Base-by-base conservation (phyloP, 2,888 invertebrate genomes). In the Lutraria lutraria region DNA sequence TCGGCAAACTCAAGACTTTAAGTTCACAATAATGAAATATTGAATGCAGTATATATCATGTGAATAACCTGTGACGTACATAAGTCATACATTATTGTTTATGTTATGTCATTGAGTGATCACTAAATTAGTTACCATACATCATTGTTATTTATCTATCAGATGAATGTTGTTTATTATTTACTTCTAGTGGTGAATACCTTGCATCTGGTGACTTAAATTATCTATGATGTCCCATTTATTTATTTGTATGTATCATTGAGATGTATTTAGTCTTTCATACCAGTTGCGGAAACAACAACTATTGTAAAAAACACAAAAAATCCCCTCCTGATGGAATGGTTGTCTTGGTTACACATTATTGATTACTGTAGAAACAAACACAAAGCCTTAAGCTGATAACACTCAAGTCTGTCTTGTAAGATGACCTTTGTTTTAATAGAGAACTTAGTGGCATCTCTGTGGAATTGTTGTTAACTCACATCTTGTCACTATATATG, bases 321-420 rank as follows among this genome's bases (percentile, higher is more conserved):
- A 63, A 63, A 76, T 15, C 76, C 13, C 15, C 31, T 13, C 29
- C 31, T 76, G 34, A 60, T 76, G 60, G 31, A 29, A 31, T 25
- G 31, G 83, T 83, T 83, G 68, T 68, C 83, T 43, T 68, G 83
- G 83, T 13, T 72, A 83, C 68, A 21, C 43, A 53, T 68, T 83
- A 83, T 83, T 83, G 83, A 83, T 83, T 83, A n/a, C 82, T 16
- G 31, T 34, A 34, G 76, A 34, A 76, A 76, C 76, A 34, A 76
- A 25, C 76, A 34, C 31, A 31, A 29, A 31, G 76, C 76, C 31
- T 76, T 76, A 31, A 76, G 76, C 19, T 76, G 76, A 76, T 76
- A 76, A 34, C 16, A 31, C 31, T 31, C 16, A 12, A 76, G 29
- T 34, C 12, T 76, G 76, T 76, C 76, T 76, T 31, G 76, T 15